These are phyloP conservation scores for Entomobrya proxima DNA, from an alignment of 2,888 invertebrate species.

Conservation along the genomic window DNA sequence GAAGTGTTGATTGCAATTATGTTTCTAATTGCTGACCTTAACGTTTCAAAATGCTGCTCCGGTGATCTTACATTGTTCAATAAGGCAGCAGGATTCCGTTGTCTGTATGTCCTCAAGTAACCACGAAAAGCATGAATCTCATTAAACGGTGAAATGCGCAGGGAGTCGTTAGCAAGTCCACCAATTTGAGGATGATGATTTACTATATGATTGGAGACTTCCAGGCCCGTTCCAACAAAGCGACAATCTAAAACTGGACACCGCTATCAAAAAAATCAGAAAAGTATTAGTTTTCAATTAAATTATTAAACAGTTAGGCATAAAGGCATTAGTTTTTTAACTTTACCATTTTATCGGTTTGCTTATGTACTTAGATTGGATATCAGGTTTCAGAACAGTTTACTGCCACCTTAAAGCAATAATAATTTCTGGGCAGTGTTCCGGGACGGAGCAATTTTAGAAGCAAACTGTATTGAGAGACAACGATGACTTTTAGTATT, in stretches of 20 bases:
- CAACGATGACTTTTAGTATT: no score
- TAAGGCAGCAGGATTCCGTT: background rate
- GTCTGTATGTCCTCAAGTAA: conserved; percentile 33
- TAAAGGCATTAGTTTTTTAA: no score
- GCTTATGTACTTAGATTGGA: no score
- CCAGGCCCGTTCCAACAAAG: background rate
- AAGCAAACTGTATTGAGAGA: no score
- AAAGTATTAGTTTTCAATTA: background rate
- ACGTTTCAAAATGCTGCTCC: background rate
- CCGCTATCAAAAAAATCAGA: conserved; percentile 6
- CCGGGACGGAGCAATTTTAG: no score
- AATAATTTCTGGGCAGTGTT: no score
- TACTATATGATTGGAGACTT: background rate
- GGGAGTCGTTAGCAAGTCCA: background rate
- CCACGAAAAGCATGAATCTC: conserved; percentile 47
- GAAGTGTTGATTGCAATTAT: conserved; percentile 3
- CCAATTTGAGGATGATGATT: background rate
- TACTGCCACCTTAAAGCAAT: no score
- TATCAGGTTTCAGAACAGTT: no score
- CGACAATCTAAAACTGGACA: conserved; percentile 26
- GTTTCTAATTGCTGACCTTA: background rate
- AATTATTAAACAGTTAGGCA: background rate
- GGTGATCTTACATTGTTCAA: background rate
- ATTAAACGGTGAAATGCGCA: background rate
- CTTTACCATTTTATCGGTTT: no score